Evolutionary conservation across 2,888 invertebrate genomes (phyloP).

Genomic region (Drosophila lacicola): DNA sequence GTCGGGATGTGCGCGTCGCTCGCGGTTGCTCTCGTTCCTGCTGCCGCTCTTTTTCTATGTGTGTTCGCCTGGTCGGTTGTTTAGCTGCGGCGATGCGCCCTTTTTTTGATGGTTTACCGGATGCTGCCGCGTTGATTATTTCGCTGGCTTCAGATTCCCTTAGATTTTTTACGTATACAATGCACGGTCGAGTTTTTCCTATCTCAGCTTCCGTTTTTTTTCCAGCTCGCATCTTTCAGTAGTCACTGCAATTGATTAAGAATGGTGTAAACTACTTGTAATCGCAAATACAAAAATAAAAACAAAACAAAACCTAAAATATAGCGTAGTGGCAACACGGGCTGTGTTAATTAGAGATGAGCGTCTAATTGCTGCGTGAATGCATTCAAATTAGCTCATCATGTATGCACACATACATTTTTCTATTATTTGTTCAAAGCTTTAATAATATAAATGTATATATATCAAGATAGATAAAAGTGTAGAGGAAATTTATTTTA

Average conservation of each 20-base stretch:
- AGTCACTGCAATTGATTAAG: conserved; percentile 48
- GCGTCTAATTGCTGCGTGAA: conserved; percentile 11
- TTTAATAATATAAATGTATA: not conserved
- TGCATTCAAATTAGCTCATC: not conserved
- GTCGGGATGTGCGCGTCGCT: conserved; percentile 28
- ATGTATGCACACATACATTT: not conserved
- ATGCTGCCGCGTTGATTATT: conserved; percentile 23
- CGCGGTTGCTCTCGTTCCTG: conserved; percentile 7
- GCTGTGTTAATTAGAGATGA: conserved; percentile 35
- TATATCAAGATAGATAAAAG: not conserved
- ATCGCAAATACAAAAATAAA: not conserved
- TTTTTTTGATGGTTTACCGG: conserved; percentile 27
- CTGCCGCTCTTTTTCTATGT: conserved; percentile 10
- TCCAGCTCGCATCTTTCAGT: conserved; percentile 83
- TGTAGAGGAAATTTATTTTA: too few relatives aligned
- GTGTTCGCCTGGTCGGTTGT: conserved; percentile 10
- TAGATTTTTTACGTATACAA: conserved; percentile 82
- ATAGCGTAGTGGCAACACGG: conserved; percentile 41
- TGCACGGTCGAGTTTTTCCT: conserved; percentile 82
- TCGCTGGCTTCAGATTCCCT: conserved; percentile 43
- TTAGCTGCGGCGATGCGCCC: conserved; percentile 24
- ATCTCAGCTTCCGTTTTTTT: conserved; percentile 71
- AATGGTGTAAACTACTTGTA: not conserved
- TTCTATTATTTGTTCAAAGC: not conserved
- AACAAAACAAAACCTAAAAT: conserved; percentile 44